phyloP scores from a whole-genome alignment of 2,797 vertebrate species.

The Pangasius mekongensis region DNA sequence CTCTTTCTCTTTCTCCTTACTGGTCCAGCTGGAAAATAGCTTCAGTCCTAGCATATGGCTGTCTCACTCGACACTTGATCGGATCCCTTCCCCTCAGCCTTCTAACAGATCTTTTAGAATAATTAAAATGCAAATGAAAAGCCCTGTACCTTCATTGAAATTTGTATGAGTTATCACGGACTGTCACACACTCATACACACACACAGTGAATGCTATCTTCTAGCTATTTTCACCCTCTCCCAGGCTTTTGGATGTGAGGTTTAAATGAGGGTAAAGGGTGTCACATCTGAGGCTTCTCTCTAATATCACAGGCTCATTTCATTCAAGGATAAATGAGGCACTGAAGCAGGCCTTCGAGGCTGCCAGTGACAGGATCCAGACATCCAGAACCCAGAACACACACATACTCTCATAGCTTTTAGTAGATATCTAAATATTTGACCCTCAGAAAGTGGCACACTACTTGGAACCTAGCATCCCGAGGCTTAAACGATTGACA shows the following conservation, averaged over 20 bases:
- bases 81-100: conserved; percentile 14
- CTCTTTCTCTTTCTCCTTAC: neutral
- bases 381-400: neutral
- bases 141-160: conserved; percentile 67
- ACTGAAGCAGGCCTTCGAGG: conserved; percentile 2
- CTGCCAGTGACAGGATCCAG: conserved; percentile 30
- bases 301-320: conserved; percentile 14
- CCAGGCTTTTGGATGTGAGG: neutral
- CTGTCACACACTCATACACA: conserved; percentile 59
- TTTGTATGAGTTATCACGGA: conserved; percentile 63
- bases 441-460: neutral
- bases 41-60: neutral
- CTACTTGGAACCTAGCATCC: neutral
- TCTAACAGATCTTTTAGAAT: conserved; percentile 65
- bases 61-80: conserved; percentile 18
- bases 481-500: neutral
- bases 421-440: conserved; percentile 10
- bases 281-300: conserved; percentile 9
- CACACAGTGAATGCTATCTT: conserved; percentile 57
- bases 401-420: conserved; percentile 3
- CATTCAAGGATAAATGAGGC: conserved; percentile 23
- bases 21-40: conserved; percentile 19
- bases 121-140: conserved; percentile 75
- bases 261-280: conserved; percentile 16
- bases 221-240: conserved; percentile 41